Conservation (phyloP, 2,888 invertebrate genomes). For the Cephus nigrinus region DNA sequence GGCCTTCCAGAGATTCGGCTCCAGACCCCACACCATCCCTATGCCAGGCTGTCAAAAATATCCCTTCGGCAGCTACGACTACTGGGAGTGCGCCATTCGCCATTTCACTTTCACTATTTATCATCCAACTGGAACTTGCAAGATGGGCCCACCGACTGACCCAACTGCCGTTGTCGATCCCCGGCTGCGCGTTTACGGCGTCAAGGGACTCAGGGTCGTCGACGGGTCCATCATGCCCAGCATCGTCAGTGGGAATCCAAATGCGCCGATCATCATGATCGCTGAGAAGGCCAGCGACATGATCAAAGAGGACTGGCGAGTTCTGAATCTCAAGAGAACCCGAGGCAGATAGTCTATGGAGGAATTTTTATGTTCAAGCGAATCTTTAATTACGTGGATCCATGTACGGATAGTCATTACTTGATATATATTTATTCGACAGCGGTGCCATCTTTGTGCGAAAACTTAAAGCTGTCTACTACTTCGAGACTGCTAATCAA, state of each 20-base stretch:
- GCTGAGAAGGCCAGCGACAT: conserved; percentile 90
- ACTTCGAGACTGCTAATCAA: background rate
- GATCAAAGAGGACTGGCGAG: conserved; percentile 85
- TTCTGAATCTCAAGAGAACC: conserved; percentile 5
- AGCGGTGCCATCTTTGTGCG: background rate
- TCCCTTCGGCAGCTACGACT: conserved; percentile 80
- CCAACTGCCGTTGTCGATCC: conserved; percentile 84
- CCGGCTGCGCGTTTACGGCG: conserved; percentile 80
- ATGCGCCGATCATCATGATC: conserved; percentile 91
- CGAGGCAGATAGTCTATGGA: background rate
- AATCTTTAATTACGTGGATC: background rate
- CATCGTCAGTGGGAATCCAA: conserved; percentile 90
- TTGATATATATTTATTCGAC: background rate
- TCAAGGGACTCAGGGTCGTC: conserved; percentile 80
- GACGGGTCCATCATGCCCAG: conserved; percentile 92
- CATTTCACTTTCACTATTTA: conserved; percentile 87
- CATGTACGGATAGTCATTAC: background rate
- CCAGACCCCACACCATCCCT: conserved; percentile 81
- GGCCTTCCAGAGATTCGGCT: conserved; percentile 84
- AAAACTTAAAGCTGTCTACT: background rate
- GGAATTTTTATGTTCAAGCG: background rate
- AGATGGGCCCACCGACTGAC: conserved; percentile 86
- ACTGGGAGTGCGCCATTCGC: conserved; percentile 87
- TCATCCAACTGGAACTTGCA: conserved; percentile 86
- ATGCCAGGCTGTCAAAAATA: conserved; percentile 85